These are phyloP conservation scores for Ophthalmotilapia sp. DNA, from an alignment of 2,113 vertebrate genomes.

Conservation along the genomic window DNA sequence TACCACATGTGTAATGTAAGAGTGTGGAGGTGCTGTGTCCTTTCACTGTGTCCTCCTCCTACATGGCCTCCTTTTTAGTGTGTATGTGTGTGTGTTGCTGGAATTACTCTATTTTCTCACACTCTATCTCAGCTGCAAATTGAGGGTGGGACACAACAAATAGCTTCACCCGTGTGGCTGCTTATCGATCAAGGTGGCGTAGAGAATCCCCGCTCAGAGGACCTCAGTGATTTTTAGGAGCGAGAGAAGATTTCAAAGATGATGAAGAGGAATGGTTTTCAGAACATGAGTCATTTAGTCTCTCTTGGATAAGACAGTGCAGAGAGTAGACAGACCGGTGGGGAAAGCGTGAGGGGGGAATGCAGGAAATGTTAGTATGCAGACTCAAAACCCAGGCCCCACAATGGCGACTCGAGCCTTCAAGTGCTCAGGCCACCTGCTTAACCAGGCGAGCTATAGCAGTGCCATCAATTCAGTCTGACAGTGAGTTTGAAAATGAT, in stretches of 20 bases:
- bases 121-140: not conserved
- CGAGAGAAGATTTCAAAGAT: not conserved
- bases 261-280: not conserved
- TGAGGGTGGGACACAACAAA: not conserved
- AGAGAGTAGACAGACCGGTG: not conserved
- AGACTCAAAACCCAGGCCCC: not conserved
- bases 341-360: not conserved
- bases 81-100: not conserved
- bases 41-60: not conserved
- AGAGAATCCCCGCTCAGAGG: not conserved
- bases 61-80: not conserved
- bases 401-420: not conserved
- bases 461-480: not conserved
- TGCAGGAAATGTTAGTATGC: not conserved
- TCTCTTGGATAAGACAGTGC: not conserved
- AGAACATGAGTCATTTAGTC: not conserved
- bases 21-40: not conserved
- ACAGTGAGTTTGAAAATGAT: not conserved
- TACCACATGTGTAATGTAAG: not conserved
- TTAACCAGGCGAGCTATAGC: not conserved
- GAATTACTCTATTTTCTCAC: not conserved
- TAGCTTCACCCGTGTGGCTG: not conserved
- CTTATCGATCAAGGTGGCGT: not conserved
- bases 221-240: not conserved
- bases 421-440: not conserved